Percentiles rank a stretch among this genome's conserved stretches.
Conservation (phyloP, 1,140 invertebrate species). For the Luehdorfia chinensis region DNA sequence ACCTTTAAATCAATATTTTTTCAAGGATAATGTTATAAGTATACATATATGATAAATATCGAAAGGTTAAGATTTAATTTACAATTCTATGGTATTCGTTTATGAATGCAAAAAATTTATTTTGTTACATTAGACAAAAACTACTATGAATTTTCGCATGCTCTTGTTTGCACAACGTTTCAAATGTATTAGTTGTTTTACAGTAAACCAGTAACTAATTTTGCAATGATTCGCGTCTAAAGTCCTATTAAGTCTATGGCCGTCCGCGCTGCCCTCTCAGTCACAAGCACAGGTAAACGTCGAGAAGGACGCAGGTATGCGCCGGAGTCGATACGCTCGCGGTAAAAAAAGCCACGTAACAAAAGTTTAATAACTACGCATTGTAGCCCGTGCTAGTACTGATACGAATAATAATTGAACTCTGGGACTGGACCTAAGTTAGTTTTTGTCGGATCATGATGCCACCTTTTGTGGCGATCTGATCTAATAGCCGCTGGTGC, state of each 20-base stretch:
- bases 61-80: no score
- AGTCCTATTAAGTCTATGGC: constrained; percentile 34
- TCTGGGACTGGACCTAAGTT: constrained; percentile 37
- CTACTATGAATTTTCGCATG: no score
- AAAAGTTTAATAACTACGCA: constrained; percentile 63
- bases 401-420: constrained; percentile 52
- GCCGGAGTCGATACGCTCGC: constrained; percentile 35
- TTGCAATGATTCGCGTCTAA: no score
- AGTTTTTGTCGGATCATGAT: constrained; percentile 30
- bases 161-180: no score
- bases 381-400: constrained; percentile 50
- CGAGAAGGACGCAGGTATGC: constrained; percentile 64
- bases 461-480: constrained; percentile 23
- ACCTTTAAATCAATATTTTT: background rate
- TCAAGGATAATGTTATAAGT: no score
- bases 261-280: constrained; percentile 42
- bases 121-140: no score
- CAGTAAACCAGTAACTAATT: no score
- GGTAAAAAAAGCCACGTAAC: constrained; percentile 55
- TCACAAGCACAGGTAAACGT: constrained; percentile 58
- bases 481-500: constrained; percentile 20
- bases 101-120: no score
- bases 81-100: no score
- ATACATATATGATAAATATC: no score
- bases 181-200: no score